Evolutionary conservation across 2,888 invertebrate genomes (phyloP).

Genomic region (Podabrus alpinus): DNA sequence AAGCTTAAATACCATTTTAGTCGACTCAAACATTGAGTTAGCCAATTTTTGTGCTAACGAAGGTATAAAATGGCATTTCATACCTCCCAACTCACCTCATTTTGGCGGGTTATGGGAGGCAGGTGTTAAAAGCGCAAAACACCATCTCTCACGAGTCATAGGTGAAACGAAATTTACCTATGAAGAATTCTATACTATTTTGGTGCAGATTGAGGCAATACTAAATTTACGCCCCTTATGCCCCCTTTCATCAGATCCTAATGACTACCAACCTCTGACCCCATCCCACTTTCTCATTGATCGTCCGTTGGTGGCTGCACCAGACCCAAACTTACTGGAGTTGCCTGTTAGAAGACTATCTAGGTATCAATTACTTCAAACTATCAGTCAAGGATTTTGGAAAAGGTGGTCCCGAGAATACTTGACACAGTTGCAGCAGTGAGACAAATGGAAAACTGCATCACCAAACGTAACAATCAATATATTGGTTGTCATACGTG

Average conservation of each 20-base stretch:
- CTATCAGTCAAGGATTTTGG: constrained; percentile 23
- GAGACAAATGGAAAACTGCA: not conserved
- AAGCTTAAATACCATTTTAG: not conserved
- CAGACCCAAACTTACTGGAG: constrained; percentile 3
- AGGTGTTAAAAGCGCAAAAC: constrained; percentile 39
- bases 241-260: constrained; percentile 7
- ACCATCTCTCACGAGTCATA: constrained; percentile 14
- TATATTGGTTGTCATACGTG: no score
- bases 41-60: not conserved
- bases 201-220: constrained; percentile 19
- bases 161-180: constrained; percentile 9
- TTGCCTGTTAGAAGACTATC: not conserved
- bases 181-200: constrained; percentile 13
- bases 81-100: constrained; percentile 19
- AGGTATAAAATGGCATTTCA: constrained; percentile 39
- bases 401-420: constrained; percentile 22
- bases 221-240: constrained; percentile 27
- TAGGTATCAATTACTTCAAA: not conserved
- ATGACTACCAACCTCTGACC: constrained; percentile 7
- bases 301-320: not conserved
- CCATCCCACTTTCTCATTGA: constrained; percentile 25
- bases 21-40: not conserved
- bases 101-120: constrained; percentile 44
- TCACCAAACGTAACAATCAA: no score
- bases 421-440: constrained; percentile 11